A percentile compares a stretch with the other conserved stretches of the same genome.
Evolutionary conservation across 2,797 vertebrate genomes (phyloP).

Genomic region (Pteropus rufus): DNA sequence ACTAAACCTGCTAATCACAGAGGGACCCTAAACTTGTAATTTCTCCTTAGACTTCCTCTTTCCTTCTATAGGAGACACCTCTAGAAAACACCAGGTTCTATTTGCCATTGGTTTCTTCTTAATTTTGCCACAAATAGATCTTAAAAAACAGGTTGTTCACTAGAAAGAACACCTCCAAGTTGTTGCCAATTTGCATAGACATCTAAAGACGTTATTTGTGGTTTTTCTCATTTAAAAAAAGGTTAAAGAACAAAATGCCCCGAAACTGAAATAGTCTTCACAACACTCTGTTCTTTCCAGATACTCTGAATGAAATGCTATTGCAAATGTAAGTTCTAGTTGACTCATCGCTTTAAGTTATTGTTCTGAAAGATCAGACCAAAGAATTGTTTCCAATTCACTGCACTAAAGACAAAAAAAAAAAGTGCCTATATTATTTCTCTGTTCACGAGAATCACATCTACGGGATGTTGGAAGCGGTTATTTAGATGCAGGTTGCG

Average conservation of each 20-base stretch:
- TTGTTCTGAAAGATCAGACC: background rate
- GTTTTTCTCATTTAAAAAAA: background rate
- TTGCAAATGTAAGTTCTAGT: background rate
- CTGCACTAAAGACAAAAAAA: background rate
- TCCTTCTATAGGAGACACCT: background rate
- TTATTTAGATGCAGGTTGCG: conserved; percentile 49
- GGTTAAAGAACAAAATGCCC: background rate
- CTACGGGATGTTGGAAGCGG: background rate
- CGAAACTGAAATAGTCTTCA: background rate
- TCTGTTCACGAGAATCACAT: background rate
- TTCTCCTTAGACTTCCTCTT: background rate
- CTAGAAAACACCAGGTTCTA: background rate
- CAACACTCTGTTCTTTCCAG: background rate
- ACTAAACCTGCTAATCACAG: background rate
- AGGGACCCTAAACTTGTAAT: background rate
- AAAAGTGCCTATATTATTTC: background rate
- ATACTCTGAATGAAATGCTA: background rate
- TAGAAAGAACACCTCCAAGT: background rate
- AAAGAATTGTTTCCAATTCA: conserved; percentile 11
- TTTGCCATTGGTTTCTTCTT: background rate
- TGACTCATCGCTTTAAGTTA: conserved; percentile 18
- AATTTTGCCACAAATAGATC: background rate
- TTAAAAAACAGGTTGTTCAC: background rate
- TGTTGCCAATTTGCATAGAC: background rate
- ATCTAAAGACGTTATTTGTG: background rate